phyloP scores from a whole-genome alignment of 2,888 invertebrate genomes.

The Ennomos fuscantarius region DNA sequence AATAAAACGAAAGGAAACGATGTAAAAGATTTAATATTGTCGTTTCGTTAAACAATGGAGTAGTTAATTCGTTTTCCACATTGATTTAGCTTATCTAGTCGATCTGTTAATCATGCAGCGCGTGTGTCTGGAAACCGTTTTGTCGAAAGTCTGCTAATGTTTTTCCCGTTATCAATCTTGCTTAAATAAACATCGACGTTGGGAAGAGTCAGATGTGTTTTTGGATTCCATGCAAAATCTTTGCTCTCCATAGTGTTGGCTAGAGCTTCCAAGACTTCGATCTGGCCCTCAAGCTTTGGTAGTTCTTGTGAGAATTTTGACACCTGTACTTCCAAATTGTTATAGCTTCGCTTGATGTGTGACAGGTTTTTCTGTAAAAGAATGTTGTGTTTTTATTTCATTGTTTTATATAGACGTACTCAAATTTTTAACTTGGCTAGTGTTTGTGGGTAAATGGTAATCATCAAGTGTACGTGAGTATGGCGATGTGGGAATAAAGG shows the following conservation, averaged over 20 bases:
- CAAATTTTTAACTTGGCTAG: not conserved
- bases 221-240: constrained; percentile 54
- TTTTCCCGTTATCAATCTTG: constrained; percentile 34
- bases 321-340: constrained; percentile 62
- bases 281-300: constrained; percentile 71
- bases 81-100: constrained; percentile 39
- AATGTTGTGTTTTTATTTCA: too few species aligned
- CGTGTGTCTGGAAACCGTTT: constrained; percentile 19
- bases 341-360: constrained; percentile 58
- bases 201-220: constrained; percentile 47
- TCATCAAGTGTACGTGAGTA: too few species aligned
- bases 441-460: too few species aligned
- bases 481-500: too few species aligned
- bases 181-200: constrained; percentile 53
- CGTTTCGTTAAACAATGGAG: not conserved
- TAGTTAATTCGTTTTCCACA: not conserved
- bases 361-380: constrained; percentile 64
- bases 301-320: constrained; percentile 60
- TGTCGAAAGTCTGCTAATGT: constrained; percentile 36
- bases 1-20: too few species aligned
- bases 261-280: constrained; percentile 65
- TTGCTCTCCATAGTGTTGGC: constrained; percentile 54
- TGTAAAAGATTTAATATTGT: too few species aligned
- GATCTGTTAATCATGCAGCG: constrained; percentile 27
- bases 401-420: too few species aligned